Evolutionary conservation across 2,113 vertebrate genomes (phyloP).

Genomic region (Aleadryas rufinucha): DNA sequence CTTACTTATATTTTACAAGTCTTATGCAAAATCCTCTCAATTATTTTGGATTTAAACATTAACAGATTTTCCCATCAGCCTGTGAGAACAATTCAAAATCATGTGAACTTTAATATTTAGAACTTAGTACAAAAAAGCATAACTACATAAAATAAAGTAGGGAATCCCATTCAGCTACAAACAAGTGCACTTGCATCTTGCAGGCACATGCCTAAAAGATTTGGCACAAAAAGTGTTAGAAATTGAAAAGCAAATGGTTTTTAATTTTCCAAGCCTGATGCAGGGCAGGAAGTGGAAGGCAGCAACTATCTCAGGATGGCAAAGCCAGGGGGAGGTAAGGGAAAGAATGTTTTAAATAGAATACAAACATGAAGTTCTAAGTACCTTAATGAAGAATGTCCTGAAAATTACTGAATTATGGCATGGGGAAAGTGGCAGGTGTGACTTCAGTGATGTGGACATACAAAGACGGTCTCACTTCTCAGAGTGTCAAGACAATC

Average conservation of each 20-base stretch:
- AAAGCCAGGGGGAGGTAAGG: neutral
- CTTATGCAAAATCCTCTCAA: neutral
- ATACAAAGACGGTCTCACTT: neutral
- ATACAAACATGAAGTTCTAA: neutral
- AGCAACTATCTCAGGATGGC: neutral
- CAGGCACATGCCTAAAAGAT: neutral
- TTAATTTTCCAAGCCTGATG: neutral
- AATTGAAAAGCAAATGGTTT: neutral
- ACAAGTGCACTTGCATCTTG: neutral
- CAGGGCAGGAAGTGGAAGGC: neutral
- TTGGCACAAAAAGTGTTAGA: neutral
- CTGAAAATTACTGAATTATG: neutral
- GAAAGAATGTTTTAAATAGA: neutral
- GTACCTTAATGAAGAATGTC: neutral
- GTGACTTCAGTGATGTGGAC: neutral
- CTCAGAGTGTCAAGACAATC: neutral
- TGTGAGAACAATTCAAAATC: neutral
- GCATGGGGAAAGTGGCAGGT: neutral
- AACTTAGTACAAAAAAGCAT: neutral
- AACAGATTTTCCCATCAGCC: neutral
- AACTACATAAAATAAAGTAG: neutral
- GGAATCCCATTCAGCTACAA: neutral
- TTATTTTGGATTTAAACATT: neutral
- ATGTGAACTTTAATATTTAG: neutral
- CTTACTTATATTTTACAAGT: neutral